Evolutionary conservation across 2,797 vertebrate species (phyloP), one percentile per base, ranked within the genome.

Genomic region (Iguana delicatissima): DNA sequence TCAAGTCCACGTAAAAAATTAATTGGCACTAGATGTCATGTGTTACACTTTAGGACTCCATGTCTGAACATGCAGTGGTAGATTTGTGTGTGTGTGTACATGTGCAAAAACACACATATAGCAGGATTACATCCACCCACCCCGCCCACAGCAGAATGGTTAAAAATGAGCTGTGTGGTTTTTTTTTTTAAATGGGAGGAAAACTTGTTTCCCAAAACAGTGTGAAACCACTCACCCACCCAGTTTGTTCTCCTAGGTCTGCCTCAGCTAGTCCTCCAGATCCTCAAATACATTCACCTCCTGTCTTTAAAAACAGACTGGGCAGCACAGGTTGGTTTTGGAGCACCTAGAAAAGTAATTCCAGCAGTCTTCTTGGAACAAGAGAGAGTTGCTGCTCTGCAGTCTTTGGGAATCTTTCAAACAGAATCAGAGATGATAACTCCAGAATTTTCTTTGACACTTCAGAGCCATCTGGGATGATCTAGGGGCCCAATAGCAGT

Each of bases 1-100:
- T 73, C 84, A 90, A 35, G 84, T 74, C 59, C 52, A 72, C 69
- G 72, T 80, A 91, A 38, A 29, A 74, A 74, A 81, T 81, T 18
- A 32, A 32, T 42, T 82, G 46, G 26, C 85, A 52, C 73, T 77
- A 29, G 32, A 35, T 59, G 8, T 90, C 76, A 26, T 57, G 13
- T 50, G 24, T 38, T 74, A 62, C 69, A 82, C 16, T 38, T 72
- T 59, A 73, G 32, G 9, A 89, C n/a, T 64, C 26, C 50, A 85
- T 4, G 35, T 57, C 55, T 82, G 32, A 55, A 50, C 69, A 82
- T 32, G 86, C 18, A 46, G 35, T 50, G 74, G 46, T 10, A 64
- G 18, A 42, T 72, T 9, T 32, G 22, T 81, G 35, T 24, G 18
- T 81, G 57, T 29, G 55, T 73, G 10, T 32, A 9, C 29, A 18